These are phyloP conservation scores for Thelaira solivaga DNA, from an alignment of 2,888 invertebrate species.

Conservation along the genomic window DNA sequence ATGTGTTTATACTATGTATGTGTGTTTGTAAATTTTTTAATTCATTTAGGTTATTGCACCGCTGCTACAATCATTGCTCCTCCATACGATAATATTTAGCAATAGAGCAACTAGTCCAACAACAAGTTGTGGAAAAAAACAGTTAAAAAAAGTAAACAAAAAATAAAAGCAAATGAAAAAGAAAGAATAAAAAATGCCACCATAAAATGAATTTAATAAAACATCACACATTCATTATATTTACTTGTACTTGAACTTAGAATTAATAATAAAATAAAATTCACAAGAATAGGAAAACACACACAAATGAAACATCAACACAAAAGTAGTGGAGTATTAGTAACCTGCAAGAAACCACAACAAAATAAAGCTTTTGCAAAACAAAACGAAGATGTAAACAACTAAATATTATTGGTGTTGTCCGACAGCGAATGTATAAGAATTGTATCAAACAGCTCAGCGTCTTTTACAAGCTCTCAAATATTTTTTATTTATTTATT, in stretches of 20 bases:
- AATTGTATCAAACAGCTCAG: too few species aligned
- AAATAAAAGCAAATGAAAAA: not conserved
- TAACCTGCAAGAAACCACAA: constrained; percentile 20
- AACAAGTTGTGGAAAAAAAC: constrained; percentile 8
- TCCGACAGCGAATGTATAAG: too few species aligned
- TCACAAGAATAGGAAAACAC: constrained; percentile 18
- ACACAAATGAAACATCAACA: not conserved
- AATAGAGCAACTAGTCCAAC: constrained; percentile 13
- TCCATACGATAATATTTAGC: constrained; percentile 20
- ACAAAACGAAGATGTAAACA: not conserved
- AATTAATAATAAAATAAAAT: constrained; percentile 28
- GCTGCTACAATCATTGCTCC: constrained; percentile 24
- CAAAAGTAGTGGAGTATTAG: constrained; percentile 5
- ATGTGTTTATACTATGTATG: too few species aligned
- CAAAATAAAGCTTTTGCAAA: constrained; percentile 13
- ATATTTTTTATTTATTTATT: too few species aligned
- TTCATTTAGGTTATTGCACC: constrained; percentile 59
- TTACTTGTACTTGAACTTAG: not conserved
- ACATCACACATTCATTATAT: constrained; percentile 23
- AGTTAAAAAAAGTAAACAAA: constrained; percentile 44
- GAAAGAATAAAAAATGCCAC: constrained; percentile 29
- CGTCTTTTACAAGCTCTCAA: too few species aligned
- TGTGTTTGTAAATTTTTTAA: constrained; percentile 32
- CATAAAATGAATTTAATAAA: constrained; percentile 16
- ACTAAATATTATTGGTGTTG: not conserved